Base-by-base conservation (phyloP, 2,888 invertebrate genomes). In the Polymixis lichenea region DNA sequence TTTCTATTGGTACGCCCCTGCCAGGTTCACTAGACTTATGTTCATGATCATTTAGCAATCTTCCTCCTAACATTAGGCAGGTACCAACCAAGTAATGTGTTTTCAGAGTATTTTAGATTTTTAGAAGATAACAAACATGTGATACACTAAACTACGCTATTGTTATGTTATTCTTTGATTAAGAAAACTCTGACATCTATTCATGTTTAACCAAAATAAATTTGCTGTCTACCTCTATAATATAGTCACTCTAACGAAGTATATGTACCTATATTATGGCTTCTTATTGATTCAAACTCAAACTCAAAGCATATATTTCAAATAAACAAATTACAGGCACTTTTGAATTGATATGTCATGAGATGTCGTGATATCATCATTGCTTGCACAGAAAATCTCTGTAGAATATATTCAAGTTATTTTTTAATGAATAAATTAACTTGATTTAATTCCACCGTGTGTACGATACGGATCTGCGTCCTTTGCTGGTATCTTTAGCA, bases 81-180 rank as follows among this genome's bases (percentile, higher is more conserved):
- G 32, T 43, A 64, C 46, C 15, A 43, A 58, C 13, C 55, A 68
- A 58, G 64, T 55, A 58, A 53, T 46, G 25, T 25, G 32, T 53
- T 69, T 69, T 69, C 68, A 55, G 22, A 56, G 28, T 72, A 61
- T 32, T 71, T 73, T 43, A 7, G 70, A 49, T 62, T 62, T 67
- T 72, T 55, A 69, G 46, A 68, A 72, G 80, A 80, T 82, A 84
- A 61, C 22, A 11, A 46, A 61, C 43, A 22, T 32, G 55, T n/a
- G 38, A 32, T 60, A 60, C 28, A 61, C 28, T 60, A 32, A 62
- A 75, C 53, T 75, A 69, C 53, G 19, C 55, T 71, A 46, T 74
- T 62, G 62, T 58, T 53, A 4, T 69, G n/a, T 61, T 61, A 8
- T 32, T 55, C 3, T 71, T 71, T 71, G 43, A 55, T 60, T 51